A percentile compares a stretch with the other conserved stretches of the same genome.
Conservation (phyloP, 2,888 invertebrate species). For the Eudasyphora cyanicolor region DNA sequence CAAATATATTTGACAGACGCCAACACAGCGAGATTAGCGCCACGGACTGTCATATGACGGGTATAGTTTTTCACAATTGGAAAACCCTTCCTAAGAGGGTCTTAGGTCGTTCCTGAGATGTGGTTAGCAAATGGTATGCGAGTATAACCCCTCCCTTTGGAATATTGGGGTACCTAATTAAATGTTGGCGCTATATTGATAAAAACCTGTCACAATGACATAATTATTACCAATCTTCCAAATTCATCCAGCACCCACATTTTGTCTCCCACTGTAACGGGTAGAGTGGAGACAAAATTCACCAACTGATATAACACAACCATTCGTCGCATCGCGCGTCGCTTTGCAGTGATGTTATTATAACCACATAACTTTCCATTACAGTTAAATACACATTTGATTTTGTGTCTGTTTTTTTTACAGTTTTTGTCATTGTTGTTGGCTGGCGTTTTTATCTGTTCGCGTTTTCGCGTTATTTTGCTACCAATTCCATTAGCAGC, state of each 20-base stretch:
- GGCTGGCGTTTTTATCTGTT: background rate
- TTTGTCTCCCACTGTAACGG: background rate
- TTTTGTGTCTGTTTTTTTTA: conserved; percentile 9
- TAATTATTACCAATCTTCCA: background rate
- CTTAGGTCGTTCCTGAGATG: no score
- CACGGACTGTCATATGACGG: no score
- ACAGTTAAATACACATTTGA: conserved; percentile 44
- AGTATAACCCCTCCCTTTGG: no score
- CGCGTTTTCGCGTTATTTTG: conserved; percentile 11
- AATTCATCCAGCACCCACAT: background rate
- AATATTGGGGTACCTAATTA: no score
- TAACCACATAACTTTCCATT: conserved; percentile 57
- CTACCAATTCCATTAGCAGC: conserved; percentile 31
- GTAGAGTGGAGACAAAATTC: background rate
- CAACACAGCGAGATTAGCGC: no score
- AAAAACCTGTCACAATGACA: no score
- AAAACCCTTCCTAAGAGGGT: no score
- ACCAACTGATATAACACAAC: conserved; percentile 4
- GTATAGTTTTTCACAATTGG: no score
- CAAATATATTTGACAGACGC: no score
- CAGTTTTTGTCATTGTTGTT: background rate
- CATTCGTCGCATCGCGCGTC: no score
- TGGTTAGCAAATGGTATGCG: no score
- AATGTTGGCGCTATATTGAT: no score
- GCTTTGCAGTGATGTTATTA: conserved; percentile 14